Evolutionary conservation across 2,888 invertebrate genomes (phyloP).

Genomic region (Leptarthrus brevirostris): DNA sequence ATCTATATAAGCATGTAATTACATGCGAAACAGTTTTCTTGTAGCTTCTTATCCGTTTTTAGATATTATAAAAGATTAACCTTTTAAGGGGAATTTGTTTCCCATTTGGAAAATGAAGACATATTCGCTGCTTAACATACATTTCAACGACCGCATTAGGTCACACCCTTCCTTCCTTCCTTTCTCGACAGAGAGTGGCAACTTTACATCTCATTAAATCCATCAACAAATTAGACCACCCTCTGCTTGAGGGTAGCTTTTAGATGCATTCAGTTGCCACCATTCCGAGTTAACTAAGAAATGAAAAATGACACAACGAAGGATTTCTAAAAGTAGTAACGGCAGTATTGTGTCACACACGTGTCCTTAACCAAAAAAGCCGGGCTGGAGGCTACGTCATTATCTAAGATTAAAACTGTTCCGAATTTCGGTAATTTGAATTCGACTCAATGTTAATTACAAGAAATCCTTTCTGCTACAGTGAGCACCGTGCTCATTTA

Average conservation of each 20-base stretch:
- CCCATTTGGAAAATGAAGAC: background rate
- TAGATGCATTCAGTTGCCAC: conserved; percentile 2
- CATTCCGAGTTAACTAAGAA: background rate
- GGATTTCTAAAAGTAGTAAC: background rate
- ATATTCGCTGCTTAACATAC: background rate
- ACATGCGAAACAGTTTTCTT: no score
- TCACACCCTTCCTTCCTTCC: background rate
- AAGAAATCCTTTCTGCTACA: conserved; percentile 16
- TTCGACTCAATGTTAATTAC: background rate
- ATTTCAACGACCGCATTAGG: conserved; percentile 12
- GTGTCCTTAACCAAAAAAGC: conserved; percentile 8
- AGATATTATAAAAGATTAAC: no score
- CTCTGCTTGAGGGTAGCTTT: background rate
- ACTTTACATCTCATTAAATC: conserved; percentile 41
- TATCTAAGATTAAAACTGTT: conserved; percentile 20
- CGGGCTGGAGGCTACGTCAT: background rate
- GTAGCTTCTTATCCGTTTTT: no score
- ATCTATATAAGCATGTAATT: no score
- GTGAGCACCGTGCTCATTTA: background rate
- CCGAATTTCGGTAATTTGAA: background rate
- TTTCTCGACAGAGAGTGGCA: background rate
- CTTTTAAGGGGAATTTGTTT: no score
- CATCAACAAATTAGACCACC: conserved; percentile 31
- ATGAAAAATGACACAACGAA: conserved; percentile 12
- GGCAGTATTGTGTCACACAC: conserved; percentile 4